Conservation (phyloP, 2,797 vertebrate species). For the Pseudomugil gertrudae region DNA sequence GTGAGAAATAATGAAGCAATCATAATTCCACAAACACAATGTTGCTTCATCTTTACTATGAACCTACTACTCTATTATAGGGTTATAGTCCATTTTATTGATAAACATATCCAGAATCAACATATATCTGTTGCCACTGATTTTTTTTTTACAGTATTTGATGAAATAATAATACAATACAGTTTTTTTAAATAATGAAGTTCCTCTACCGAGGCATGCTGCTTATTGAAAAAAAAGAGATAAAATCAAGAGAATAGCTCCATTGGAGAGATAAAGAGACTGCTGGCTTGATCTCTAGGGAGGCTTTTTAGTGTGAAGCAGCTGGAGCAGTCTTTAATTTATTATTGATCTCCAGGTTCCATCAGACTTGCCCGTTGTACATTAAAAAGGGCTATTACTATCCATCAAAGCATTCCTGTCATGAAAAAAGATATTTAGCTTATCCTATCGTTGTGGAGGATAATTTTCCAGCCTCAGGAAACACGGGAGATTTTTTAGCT, state of each 20-base stretch:
- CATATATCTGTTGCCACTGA: not conserved
- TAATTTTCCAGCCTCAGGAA: slow-evolving; percentile 21
- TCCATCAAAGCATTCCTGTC: slow-evolving; percentile 58
- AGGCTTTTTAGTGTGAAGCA: slow-evolving; percentile 58
- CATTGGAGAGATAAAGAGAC: slow-evolving; percentile 57
- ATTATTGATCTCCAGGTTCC: slow-evolving; percentile 74
- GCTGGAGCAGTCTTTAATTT: slow-evolving; percentile 67
- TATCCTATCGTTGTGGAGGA: slow-evolving; percentile 45
- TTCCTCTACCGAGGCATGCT: not conserved
- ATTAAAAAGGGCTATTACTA: slow-evolving; percentile 56
- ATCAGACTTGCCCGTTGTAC: slow-evolving; percentile 52
- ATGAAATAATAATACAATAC: not conserved
- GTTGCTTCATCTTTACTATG: not conserved
- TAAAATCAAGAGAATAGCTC: slow-evolving; percentile 31
- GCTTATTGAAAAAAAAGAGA: slow-evolving; percentile 11
- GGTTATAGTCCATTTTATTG: not conserved
- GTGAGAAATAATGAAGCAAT: slow-evolving; percentile 9
- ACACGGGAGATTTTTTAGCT: slow-evolving; percentile 17
- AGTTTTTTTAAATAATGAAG: slow-evolving; percentile 1
- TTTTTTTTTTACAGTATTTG: not conserved
- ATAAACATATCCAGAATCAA: not conserved
- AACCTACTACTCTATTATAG: not conserved
- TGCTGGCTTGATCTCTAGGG: slow-evolving; percentile 51
- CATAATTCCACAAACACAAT: not conserved
- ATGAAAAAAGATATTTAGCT: slow-evolving; percentile 52